These are phyloP conservation scores for Aphelocoma coerulescens DNA, from an alignment of 2,113 vertebrate genomes.

Conservation along the genomic window DNA sequence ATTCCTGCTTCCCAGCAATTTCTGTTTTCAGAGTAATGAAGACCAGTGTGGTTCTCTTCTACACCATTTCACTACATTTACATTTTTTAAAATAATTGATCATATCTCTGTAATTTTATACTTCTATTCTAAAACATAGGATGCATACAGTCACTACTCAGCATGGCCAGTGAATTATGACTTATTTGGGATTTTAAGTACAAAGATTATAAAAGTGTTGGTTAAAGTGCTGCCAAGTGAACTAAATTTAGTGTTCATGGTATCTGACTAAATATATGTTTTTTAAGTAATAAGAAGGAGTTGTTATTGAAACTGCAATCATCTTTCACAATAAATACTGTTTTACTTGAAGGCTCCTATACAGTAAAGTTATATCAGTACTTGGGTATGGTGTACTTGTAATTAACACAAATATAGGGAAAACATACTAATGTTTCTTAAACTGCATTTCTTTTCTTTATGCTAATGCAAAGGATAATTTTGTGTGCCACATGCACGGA, in stretches of 20 bases:
- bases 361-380: slow-evolving; percentile 57
- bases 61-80: slow-evolving; percentile 36
- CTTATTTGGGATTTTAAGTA: slow-evolving; percentile 70
- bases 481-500: not conserved
- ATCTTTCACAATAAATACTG: slow-evolving; percentile 68
- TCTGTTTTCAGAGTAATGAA: slow-evolving; percentile 49
- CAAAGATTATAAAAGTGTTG: slow-evolving; percentile 58
- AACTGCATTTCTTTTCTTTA: slow-evolving; percentile 28
- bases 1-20: slow-evolving; percentile 41
- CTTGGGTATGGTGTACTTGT: slow-evolving; percentile 31
- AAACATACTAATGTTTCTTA: slow-evolving; percentile 15
- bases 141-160: slow-evolving; percentile 51
- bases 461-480: slow-evolving; percentile 37
- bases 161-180: slow-evolving; percentile 66
- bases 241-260: slow-evolving; percentile 69
- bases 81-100: slow-evolving; percentile 64
- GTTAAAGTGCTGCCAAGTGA: slow-evolving; percentile 65
- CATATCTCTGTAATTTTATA: slow-evolving; percentile 66
- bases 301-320: slow-evolving; percentile 69
- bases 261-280: slow-evolving; percentile 70
- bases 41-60: slow-evolving; percentile 25
- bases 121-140: slow-evolving; percentile 66
- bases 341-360: slow-evolving; percentile 61
- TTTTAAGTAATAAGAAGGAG: slow-evolving; percentile 69
- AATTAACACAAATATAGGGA: slow-evolving; percentile 54